Evolutionary conservation across 2,888 invertebrate species (phyloP), one percentile per base, ranked within the genome.

Genomic region (Cyclophora albipunctata): DNA sequence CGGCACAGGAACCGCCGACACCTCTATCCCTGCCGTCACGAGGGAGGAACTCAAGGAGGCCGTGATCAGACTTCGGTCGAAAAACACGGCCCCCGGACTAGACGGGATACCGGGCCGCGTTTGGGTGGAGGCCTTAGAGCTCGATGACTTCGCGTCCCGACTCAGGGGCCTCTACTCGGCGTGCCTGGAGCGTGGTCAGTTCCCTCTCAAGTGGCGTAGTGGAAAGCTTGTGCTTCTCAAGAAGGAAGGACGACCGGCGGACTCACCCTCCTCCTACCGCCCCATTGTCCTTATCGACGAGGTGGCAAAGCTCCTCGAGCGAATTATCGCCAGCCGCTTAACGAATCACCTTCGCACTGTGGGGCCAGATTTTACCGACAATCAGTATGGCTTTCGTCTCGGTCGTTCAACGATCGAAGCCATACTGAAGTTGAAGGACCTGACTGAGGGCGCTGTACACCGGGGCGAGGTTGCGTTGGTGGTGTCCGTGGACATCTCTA

Each of bases 341-440:
- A 20, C 41, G 3, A 3, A 40, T 1, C 57, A 59, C 4, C 42
- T 59, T 3, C 6, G 45, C 3, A 35, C 34, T 0, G 45, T 34
- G 3, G 60, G 63, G 0, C 60, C 53, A 0, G 42, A 56, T 5
- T 37, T 60, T 7, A n/a, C 55, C 0, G 51, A 51, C 0, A 45
- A 42, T 34, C 50, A 54, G 40, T 55, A 40, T 34, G 58, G 56
- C 0, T 54, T 59, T 7, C 48, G 56, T 7, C 7, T 3, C 7
- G 35, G 47, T 33, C 42, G 51, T 5, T 54, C 52, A 1, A 52
- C 54, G 0, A 3, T 55, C 1, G 53, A 54, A 6, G 54, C 56
- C 2, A 42, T 58, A 3, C 2, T 42, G 7, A 45, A 46, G 33
- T 34, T 62, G 0, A 37, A 2, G 5, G 37, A 5, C 37, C 4